These are phyloP conservation scores for Drosophila mayri DNA, from an alignment of 1,140 invertebrate genomes.

Conservation along the genomic window DNA sequence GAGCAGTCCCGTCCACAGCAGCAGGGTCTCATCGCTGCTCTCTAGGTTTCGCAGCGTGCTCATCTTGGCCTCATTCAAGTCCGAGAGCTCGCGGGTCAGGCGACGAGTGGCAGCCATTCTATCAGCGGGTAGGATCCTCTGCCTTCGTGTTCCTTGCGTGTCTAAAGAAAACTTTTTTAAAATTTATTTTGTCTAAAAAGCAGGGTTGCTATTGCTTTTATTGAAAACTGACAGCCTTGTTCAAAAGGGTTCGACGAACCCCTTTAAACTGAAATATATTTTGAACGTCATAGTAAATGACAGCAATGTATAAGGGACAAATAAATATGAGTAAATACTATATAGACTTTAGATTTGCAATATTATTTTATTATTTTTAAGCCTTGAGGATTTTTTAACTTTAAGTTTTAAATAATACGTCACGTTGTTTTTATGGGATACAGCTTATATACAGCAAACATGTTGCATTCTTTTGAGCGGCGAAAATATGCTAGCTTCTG, in stretches of 20 bases:
- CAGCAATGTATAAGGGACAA: not conserved
- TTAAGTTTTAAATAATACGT: no score
- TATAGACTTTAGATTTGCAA: no score
- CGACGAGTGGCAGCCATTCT: slow-evolving; percentile 89
- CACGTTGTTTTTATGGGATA: no score
- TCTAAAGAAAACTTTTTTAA: slow-evolving; percentile 4
- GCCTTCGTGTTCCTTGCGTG: slow-evolving; percentile 8
- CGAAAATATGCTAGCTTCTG: not conserved
- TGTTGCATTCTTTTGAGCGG: not conserved
- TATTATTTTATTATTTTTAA: no score
- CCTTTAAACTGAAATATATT: slow-evolving; percentile 2
- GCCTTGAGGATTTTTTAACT: no score
- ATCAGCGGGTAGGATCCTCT: slow-evolving; percentile 6
- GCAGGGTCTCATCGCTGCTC: slow-evolving; percentile 96
- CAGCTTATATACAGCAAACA: not conserved
- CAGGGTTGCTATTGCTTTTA: slow-evolving; percentile 16
- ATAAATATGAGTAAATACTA: not conserved
- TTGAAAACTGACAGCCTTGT: slow-evolving; percentile 11
- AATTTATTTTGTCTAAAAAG: slow-evolving; percentile 31
- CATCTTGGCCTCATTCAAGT: slow-evolving; percentile 91
- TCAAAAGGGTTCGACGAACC: slow-evolving; percentile 13
- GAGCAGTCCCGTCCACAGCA: slow-evolving; percentile 96
- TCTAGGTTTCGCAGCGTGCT: slow-evolving; percentile 95
- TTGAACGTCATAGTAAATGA: not conserved
- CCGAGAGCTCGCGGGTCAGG: slow-evolving; percentile 93